phyloP scores from a whole-genome alignment of 2,797 vertebrate species.

The Phataginus tetradactyla region DNA sequence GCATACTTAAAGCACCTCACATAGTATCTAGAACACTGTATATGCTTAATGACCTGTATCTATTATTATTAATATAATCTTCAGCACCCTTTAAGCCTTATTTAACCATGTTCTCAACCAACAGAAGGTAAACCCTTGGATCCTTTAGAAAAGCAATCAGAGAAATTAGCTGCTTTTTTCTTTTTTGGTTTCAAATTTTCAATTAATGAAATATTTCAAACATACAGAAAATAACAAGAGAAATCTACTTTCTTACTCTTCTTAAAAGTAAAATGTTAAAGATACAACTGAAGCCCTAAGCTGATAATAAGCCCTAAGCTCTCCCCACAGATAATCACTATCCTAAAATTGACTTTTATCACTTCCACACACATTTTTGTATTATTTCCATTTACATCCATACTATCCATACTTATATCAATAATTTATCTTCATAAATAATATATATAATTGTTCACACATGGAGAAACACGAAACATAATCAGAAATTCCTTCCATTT shows the following conservation, averaged over 20 bases:
- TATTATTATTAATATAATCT: constrained; percentile 56
- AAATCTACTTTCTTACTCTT: background rate
- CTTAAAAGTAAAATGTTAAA: constrained; percentile 5
- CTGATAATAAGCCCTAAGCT: background rate
- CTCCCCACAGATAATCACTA: background rate
- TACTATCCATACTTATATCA: background rate
- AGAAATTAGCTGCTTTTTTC: constrained; percentile 31
- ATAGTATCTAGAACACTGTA: background rate
- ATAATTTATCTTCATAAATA: constrained; percentile 48
- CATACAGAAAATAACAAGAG: background rate
- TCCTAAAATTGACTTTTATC: background rate
- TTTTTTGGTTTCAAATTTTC: constrained; percentile 34
- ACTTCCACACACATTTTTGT: background rate
- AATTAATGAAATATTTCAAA: constrained; percentile 58
- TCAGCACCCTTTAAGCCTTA: background rate
- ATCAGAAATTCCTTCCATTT: constrained; percentile 40
- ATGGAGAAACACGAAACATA: background rate
- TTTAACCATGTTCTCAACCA: constrained; percentile 50
- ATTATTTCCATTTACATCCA: background rate
- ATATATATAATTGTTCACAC: background rate
- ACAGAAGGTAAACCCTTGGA: background rate
- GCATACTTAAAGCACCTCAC: background rate
- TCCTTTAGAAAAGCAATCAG: constrained; percentile 55
- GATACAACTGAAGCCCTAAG: background rate
- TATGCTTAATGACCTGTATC: constrained; percentile 36